Evolutionary conservation across 2,888 invertebrate genomes (phyloP).

Genomic region (Salticus scenicus): DNA sequence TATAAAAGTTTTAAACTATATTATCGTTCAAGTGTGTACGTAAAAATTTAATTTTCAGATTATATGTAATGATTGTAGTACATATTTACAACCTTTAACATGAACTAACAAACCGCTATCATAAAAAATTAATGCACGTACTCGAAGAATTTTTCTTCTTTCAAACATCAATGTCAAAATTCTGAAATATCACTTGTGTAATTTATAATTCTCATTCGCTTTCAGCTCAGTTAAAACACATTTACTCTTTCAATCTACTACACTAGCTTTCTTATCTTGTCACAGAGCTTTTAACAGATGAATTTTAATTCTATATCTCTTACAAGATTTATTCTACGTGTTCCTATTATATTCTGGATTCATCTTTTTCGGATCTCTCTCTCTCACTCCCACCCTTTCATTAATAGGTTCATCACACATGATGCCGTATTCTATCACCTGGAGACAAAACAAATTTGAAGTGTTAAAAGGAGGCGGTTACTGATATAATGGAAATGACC

Average conservation of each 20-base stretch:
- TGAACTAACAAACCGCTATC: too few relatives aligned
- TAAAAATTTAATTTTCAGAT: too few relatives aligned
- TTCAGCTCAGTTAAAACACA: neutral
- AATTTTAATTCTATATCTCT: neutral
- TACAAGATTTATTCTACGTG: neutral
- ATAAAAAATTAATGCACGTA: too few relatives aligned
- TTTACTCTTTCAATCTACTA: neutral
- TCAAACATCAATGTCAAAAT: too few relatives aligned
- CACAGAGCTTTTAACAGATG: neutral
- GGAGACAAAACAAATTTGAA: conserved; percentile 43
- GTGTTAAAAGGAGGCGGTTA: conserved; percentile 66
- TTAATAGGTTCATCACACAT: conserved; percentile 33
- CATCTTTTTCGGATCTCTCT: too few relatives aligned
- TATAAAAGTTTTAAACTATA: too few relatives aligned
- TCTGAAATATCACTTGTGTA: too few relatives aligned
- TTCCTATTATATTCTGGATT: too few relatives aligned
- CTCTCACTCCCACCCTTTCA: conserved; percentile 10
- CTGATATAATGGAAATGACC: conserved; percentile 59
- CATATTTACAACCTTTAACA: too few relatives aligned
- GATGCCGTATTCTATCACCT: conserved; percentile 25
- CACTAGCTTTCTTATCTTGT: neutral
- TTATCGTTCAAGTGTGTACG: too few relatives aligned
- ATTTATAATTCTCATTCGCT: neutral
- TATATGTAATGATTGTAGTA: too few relatives aligned
- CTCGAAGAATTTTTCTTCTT: too few relatives aligned